phyloP scores from a whole-genome alignment of 2,888 invertebrate species.

The Caradrina clavipalpis region DNA sequence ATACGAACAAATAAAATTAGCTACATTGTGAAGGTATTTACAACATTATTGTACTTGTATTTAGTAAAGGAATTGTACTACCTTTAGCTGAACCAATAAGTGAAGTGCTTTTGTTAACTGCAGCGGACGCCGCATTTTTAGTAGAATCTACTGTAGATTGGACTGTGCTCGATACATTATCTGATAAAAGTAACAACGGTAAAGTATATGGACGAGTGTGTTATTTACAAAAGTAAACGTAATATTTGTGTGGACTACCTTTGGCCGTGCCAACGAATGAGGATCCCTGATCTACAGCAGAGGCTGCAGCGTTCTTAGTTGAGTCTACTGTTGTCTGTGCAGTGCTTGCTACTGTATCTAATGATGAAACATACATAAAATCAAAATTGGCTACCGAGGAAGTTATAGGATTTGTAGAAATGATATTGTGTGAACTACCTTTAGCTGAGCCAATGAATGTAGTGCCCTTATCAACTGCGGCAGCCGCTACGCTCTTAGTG shows the following conservation, averaged over 20 bases:
- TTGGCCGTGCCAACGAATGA: conserved; percentile 72
- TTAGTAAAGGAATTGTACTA: conserved; percentile 41
- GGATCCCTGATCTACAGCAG: conserved; percentile 72
- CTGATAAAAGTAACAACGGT: conserved; percentile 60
- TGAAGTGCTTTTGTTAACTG: conserved; percentile 71
- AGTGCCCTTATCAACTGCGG: conserved; percentile 70
- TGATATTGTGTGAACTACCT: conserved; percentile 62
- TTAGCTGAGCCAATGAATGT: conserved; percentile 69
- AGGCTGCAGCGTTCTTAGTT: conserved; percentile 69
- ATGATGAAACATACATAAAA: conserved; percentile 33
- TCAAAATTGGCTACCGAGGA: conserved; percentile 22
- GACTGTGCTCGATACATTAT: conserved; percentile 70
- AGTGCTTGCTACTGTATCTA: conserved; percentile 70
- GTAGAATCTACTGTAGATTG: conserved; percentile 73
- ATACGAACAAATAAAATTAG: conserved; percentile 12
- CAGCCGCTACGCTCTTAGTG: conserved; percentile 69
- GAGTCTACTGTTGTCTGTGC: conserved; percentile 67
- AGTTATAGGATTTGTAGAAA: conserved; percentile 4
- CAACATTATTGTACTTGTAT: background rate
- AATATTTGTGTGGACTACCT: conserved; percentile 61
- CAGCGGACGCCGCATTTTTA: conserved; percentile 73
- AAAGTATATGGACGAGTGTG: conserved; percentile 5
- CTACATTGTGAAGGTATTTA: conserved; percentile 3
- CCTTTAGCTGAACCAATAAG: conserved; percentile 53
- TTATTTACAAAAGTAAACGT: conserved; percentile 5